phyloP scores from a whole-genome alignment of 2,797 vertebrate species.

The Falco concolor region DNA sequence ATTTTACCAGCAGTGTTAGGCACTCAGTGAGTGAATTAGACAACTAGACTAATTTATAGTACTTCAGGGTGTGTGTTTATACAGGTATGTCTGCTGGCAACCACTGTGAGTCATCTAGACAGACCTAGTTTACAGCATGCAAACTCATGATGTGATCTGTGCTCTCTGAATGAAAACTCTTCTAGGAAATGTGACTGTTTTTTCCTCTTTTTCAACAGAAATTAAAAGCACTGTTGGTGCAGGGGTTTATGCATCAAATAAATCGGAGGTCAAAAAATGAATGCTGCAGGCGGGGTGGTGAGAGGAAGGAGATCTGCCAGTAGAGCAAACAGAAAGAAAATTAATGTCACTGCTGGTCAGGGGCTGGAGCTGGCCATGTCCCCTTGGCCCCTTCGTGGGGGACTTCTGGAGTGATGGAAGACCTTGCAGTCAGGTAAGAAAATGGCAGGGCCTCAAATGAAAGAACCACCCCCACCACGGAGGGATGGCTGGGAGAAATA shows the following conservation, averaged over 20 bases:
- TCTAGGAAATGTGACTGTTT: neutral
- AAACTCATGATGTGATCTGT: neutral
- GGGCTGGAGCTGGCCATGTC: neutral
- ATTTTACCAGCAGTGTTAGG: neutral
- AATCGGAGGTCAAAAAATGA: neutral
- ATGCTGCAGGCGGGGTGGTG: neutral
- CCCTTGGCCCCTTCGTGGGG: neutral
- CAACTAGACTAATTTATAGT: conserved; percentile 1
- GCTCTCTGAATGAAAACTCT: neutral
- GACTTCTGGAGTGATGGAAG: neutral
- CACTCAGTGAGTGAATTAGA: neutral
- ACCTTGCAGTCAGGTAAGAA: neutral
- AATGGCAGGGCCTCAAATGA: neutral
- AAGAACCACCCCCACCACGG: neutral
- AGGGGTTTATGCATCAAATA: neutral
- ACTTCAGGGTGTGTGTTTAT: conserved; percentile 2
- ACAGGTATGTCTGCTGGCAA: conserved; percentile 36
- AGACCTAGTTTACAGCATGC: neutral
- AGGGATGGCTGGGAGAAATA: neutral
- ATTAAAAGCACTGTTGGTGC: neutral
- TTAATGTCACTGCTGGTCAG: accelerated
- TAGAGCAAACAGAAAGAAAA: neutral
- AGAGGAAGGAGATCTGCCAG: neutral
- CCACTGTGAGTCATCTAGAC: neutral
- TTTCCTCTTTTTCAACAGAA: neutral